Base-by-base conservation (phyloP, 37 sponge, comb jelly and placozoan genomes). In the Chondrilla cf. caribensis region DNA sequence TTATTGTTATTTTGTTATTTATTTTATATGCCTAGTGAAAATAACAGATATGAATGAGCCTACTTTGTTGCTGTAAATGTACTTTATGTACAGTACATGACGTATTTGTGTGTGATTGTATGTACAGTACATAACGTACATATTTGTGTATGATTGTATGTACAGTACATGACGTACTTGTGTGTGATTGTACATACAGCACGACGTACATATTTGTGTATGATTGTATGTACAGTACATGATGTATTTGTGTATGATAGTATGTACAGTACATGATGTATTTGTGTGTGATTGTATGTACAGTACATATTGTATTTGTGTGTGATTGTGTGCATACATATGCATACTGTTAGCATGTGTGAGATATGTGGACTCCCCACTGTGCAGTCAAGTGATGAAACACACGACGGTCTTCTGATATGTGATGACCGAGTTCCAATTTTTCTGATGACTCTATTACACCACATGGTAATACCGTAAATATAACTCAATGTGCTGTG, bases 361-460 rank as follows among this genome's bases (percentile, higher is more conserved):
- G 64, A 17, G n/a, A n/a, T n/a, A n/a, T n/a, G n/a, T n/a, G n/a
- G n/a, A n/a, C n/a, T n/a, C n/a, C n/a, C n/a, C n/a, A n/a, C n/a
- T n/a, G n/a, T 37, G 41, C 31, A 28, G 68, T 67, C 68, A 29
- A 17, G 33, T 67, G 68, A 67, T n/a, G 60, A 28, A 29, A 29
- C 15, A 60, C 64, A 67, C 35, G 68, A 67, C 68, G 68, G 68
- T 67, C 68, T 67, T 31, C 68, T 67, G 68, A 67, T 18, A 25
- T 31, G 32, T 6, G 68, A 29, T 8, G 68, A 67, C 68, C 32
- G 29, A 67, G 68, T 67, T 67, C 68, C 68, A 67, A 67, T 67
- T 67, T 67, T 67, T 67, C 68, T 67, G 68, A 67, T 67, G 68
- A 67, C 68, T 59, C 60, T 26, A n/a, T 59, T 26, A 6, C 60